A percentile compares a stretch with the other conserved stretches of the same genome.
These are phyloP conservation scores for Mycteria americana DNA, from an alignment of 2,797 vertebrate species.

Conservation along the genomic window DNA sequence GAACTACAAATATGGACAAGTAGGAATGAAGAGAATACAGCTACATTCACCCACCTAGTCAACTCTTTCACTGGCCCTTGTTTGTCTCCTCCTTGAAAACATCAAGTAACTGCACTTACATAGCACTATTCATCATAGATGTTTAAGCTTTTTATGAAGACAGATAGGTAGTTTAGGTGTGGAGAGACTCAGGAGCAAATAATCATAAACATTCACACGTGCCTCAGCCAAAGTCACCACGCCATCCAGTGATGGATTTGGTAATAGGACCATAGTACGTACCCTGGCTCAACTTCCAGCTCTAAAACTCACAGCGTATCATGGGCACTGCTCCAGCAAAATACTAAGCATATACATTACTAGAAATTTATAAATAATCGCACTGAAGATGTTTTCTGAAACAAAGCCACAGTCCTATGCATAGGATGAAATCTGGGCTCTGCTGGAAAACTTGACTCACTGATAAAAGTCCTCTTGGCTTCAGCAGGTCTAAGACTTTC, in stretches of 20 bases:
- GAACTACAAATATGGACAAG: neutral
- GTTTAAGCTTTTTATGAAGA: constrained; percentile 7
- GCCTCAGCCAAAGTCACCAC: neutral
- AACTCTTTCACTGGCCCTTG: neutral
- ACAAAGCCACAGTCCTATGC: neutral
- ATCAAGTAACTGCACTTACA: neutral
- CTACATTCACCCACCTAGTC: neutral
- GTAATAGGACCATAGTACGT: neutral
- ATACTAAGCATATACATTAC: neutral
- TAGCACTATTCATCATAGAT: neutral
- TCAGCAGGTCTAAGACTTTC: neutral
- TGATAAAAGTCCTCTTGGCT: neutral
- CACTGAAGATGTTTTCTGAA: neutral
- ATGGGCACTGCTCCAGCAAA: neutral
- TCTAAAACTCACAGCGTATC: neutral
- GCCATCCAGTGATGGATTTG: neutral
- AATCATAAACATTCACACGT: neutral
- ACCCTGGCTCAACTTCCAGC: neutral
- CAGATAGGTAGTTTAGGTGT: neutral
- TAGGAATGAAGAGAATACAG: neutral
- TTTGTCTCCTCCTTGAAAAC: neutral
- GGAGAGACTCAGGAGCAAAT: neutral
- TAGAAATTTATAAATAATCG: neutral
- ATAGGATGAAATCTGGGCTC: neutral
- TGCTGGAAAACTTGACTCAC: neutral